Evolutionary conservation across 2,113 vertebrate genomes (phyloP).

Genomic region (Platycercus adscitus): DNA sequence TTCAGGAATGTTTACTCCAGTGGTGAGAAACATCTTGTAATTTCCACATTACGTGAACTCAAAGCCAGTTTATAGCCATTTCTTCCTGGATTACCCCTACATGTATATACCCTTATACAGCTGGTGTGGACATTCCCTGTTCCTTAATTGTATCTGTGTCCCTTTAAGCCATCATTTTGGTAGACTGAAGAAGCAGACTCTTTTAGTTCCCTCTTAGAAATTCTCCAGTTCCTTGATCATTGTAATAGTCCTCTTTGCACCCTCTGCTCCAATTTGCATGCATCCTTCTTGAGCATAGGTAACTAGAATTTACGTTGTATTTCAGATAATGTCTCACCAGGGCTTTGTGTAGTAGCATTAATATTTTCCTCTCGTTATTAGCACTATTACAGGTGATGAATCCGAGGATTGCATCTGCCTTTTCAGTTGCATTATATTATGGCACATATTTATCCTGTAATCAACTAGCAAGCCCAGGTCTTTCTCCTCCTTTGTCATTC

Average conservation of each 20-base stretch:
- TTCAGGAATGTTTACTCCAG: not conserved
- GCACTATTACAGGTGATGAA: slow-evolving; percentile 62
- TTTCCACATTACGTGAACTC: not conserved
- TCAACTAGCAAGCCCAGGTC: slow-evolving; percentile 61
- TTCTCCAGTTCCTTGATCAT: not conserved
- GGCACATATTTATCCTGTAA: slow-evolving; percentile 71
- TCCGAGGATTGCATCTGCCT: slow-evolving; percentile 62
- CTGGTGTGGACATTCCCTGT: not conserved
- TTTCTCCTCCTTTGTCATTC: slow-evolving; percentile 68
- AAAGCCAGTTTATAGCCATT: not conserved
- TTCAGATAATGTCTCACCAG: slow-evolving; percentile 44
- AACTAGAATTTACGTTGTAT: slow-evolving; percentile 15
- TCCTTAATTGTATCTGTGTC: not conserved
- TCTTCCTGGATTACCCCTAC: not conserved
- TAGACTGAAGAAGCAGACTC: not conserved
- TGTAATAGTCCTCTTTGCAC: slow-evolving; percentile 47
- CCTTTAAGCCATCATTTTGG: not conserved
- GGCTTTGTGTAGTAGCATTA: slow-evolving; percentile 56
- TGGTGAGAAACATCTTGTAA: not conserved
- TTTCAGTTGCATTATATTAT: slow-evolving; percentile 66
- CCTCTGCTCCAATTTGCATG: slow-evolving; percentile 58
- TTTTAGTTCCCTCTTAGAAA: not conserved
- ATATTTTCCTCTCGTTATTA: slow-evolving; percentile 64
- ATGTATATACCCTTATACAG: not conserved
- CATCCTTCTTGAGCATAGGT: slow-evolving; percentile 17